Evolutionary conservation across 2,797 vertebrate genomes (phyloP), one percentile per base, ranked within the genome.

Genomic region (Micromesistius poutassou): DNA sequence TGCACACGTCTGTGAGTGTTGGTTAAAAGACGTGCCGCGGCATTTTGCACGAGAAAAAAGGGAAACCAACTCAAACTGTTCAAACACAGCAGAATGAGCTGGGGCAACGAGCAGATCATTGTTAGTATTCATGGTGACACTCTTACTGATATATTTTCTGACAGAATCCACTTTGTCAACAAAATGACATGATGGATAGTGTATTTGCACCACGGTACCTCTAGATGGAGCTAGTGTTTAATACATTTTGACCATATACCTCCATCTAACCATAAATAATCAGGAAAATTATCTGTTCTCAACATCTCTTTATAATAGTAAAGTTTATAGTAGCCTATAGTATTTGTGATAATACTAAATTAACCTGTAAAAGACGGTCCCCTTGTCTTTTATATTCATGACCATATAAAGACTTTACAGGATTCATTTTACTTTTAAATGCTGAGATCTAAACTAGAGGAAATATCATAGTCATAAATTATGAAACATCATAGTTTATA

Each of bases 151-250:
- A n/a, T n/a, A n/a, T n/a, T n/a, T n/a, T n/a, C n/a, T n/a, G n/a
- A n/a, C n/a, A n/a, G n/a, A n/a, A n/a, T n/a, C n/a, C n/a, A n/a
- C n/a, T n/a, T n/a, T n/a, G n/a, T n/a, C n/a, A n/a, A n/a, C n/a
- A n/a, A n/a, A n/a, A n/a, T n/a, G n/a, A n/a, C n/a, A n/a, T n/a
- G n/a, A n/a, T n/a, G n/a, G n/a, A 25, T 19, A 40, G 4, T 76
- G 76, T n/a, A 77, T 10, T 81, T 77, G 4, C 13, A 1, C 8
- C 38, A 55, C 0, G 0, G 12, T 0, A 74, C 88, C 87, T 87
- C 7, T 35, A 90, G 90, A 79, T 85, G 88, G 88, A 19, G 83
- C 79, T 75, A 89, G 38, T 79, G 77, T 55, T n/a, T 71, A 5
- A 30, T 31, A 71, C n/a, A 71, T 42, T 30, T 71, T 71, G 25